phyloP scores from a whole-genome alignment of 2,888 invertebrate species.

The Dynastes tityus region DNA sequence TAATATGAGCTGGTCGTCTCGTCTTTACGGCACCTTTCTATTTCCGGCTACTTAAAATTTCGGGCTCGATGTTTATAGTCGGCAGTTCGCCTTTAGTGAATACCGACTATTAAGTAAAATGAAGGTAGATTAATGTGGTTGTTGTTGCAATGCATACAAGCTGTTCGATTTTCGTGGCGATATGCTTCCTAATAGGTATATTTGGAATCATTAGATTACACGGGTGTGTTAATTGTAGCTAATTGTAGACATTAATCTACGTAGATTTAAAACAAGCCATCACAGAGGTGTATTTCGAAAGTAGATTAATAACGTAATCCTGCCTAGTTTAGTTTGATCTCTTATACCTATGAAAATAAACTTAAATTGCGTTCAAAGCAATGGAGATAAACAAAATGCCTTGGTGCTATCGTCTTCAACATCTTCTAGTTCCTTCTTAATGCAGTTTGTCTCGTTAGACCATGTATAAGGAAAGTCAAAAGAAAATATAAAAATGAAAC shows the following conservation, averaged over 20 bases:
- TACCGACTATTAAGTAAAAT: constrained; percentile 19
- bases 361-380: too few species aligned
- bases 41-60: constrained; percentile 45
- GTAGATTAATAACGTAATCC: too few species aligned
- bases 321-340: too few species aligned
- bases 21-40: constrained; percentile 32
- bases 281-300: too few species aligned
- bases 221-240: neutral
- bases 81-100: neutral
- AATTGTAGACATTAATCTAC: constrained; percentile 1
- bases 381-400: too few species aligned
- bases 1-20: constrained; percentile 5
- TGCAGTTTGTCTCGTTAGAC: too few species aligned
- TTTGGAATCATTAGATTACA: constrained; percentile 8
- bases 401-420: too few species aligned
- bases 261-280: too few species aligned
- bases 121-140: constrained; percentile 20
- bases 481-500: too few species aligned
- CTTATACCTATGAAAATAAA: too few species aligned
- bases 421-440: too few species aligned
- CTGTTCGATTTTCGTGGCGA: neutral
- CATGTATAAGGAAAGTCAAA: too few species aligned
- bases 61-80: constrained; percentile 23
- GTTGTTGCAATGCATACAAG: constrained; percentile 1
- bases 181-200: neutral